Base-by-base conservation (phyloP, 30 jellyfish, hydroid and myxozoan species). In the Aurelia aurita region DNA sequence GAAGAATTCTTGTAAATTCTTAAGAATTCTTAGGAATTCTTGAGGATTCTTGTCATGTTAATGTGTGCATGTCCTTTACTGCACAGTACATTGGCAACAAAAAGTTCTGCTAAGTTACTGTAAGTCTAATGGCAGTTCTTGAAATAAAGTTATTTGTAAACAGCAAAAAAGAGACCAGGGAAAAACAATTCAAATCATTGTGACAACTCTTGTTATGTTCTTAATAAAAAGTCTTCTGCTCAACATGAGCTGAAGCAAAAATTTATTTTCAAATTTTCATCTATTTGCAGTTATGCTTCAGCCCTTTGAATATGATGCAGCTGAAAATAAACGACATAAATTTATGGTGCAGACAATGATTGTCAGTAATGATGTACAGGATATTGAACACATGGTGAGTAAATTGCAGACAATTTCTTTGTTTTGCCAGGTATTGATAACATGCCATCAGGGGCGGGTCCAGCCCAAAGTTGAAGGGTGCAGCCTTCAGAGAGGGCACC, bases 301-400 rank as follows among this genome's bases (percentile, higher is more conserved):
- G 39, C 97, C 98, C 1, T 93, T 93, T 75, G 98, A 93, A 25
- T 80, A 77, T 74, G 94, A 93, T 31, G 29, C 97, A 23, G 72
- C 91, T n/a, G 98, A 93, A 62, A 79, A 82, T 29, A 87, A 82
- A 71, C 72, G 94, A 65, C 98, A 93, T 88, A 93, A 93, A 67
- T 93, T 93, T 65, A 89, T 93, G 91, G 98, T 93, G 4, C 98
- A 91, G 78, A 75, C 97, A 23, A 80, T 79, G 89, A 59, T 79
- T 76, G 90, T 93, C 47, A 87, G 71, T 3, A 58, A 57, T 10
- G 96, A 86, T 26, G 54, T 60, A n/a, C 77, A 45, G 34, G 97
- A 93, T 57, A 89, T 93, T 10, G 98, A 93, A 32, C 76, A 73
- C 22, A 34, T 93, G 92, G 98, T 93, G 77, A 58, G 95, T 39